phyloP scores from a whole-genome alignment of 2,888 invertebrate genomes.

The Andrena flavipes region DNA sequence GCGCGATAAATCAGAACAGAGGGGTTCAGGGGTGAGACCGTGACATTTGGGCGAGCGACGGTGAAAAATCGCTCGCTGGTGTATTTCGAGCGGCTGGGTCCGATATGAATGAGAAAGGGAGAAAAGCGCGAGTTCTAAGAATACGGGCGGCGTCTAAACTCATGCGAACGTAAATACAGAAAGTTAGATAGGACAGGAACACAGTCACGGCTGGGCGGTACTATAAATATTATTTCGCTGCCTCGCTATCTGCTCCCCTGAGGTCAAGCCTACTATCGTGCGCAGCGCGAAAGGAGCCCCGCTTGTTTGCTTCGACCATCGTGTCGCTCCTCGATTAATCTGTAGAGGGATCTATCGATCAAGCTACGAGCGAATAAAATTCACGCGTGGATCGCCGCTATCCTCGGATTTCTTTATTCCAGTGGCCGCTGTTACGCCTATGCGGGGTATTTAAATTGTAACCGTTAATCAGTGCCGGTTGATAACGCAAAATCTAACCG shows the following conservation, averaged over 20 bases:
- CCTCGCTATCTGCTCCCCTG: constrained; percentile 43
- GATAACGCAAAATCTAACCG: neutral
- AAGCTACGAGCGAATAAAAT: neutral
- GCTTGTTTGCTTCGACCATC: constrained; percentile 12
- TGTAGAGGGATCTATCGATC: neutral
- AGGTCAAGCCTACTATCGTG: constrained; percentile 45
- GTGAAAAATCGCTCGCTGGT: neutral
- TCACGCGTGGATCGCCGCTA: neutral
- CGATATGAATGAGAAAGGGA: constrained; percentile 21
- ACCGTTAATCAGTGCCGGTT: neutral
- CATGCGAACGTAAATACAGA: constrained; percentile 43
- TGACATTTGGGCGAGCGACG: neutral
- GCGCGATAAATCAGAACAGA: constrained; percentile 13
- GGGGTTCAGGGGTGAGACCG: neutral
- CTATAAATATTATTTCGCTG: constrained; percentile 55
- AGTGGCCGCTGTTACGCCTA: too few species aligned
- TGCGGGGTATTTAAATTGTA: neutral
- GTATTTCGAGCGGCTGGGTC: neutral
- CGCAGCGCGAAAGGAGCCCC: neutral
- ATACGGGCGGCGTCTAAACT: constrained; percentile 9
- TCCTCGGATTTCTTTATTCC: neutral
- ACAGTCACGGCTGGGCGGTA: constrained; percentile 23
- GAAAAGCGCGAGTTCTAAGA: constrained; percentile 21
- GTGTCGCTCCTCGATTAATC: neutral
- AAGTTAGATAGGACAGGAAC: constrained; percentile 33